Conservation (phyloP, 2,113 vertebrate genomes). For the Gila orcuttii region DNA sequence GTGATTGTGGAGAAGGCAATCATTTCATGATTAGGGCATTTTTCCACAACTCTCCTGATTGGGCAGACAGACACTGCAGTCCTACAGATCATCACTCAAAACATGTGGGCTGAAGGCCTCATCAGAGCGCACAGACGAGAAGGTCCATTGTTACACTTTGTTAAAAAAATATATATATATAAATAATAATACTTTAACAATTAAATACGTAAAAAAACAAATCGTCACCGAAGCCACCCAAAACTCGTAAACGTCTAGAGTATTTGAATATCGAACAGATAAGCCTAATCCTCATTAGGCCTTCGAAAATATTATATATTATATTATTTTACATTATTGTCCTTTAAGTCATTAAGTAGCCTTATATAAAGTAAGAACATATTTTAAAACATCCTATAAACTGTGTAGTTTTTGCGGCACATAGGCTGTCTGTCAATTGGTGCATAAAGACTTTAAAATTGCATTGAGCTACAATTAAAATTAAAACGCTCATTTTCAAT, state of each 20-base stretch:
- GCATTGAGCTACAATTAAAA: background rate
- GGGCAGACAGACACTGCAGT: conserved; percentile 79
- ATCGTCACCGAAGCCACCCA: background rate
- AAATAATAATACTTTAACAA: background rate
- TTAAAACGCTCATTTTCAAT: background rate
- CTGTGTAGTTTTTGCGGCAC: background rate
- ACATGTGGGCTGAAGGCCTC: background rate
- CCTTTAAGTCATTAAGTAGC: background rate
- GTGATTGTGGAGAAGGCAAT: conserved; percentile 92
- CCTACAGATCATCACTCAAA: conserved; percentile 81
- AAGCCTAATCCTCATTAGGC: background rate
- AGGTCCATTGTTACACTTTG: background rate
- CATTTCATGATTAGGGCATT: conserved; percentile 85
- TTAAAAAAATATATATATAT: background rate
- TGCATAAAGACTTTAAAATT: background rate
- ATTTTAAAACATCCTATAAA: background rate
- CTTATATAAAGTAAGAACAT: background rate
- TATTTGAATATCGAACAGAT: background rate
- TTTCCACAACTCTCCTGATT: conserved; percentile 83
- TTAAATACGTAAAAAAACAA: no score
- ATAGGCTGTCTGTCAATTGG: background rate
- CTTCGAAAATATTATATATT: background rate
- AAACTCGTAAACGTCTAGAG: background rate
- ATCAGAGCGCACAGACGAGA: background rate
- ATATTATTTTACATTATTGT: background rate